These are phyloP conservation scores for Myotis findleyi DNA, from an alignment of 2,797 vertebrate genomes.

Conservation along the genomic window DNA sequence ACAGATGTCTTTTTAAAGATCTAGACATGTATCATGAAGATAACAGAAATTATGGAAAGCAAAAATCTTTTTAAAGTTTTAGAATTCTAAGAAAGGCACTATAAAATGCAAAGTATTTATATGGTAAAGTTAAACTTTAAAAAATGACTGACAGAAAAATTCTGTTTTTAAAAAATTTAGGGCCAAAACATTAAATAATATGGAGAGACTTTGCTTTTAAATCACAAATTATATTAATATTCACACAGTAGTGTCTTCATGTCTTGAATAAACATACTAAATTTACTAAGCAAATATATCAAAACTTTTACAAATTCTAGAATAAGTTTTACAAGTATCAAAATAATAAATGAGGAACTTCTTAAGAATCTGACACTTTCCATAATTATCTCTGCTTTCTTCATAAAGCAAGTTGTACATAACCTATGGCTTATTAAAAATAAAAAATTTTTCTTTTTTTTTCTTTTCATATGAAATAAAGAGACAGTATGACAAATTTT, in stretches of 20 bases:
- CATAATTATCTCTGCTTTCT: slow-evolving; percentile 65
- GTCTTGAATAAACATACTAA: slow-evolving; percentile 35
- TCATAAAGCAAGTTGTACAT: slow-evolving; percentile 57
- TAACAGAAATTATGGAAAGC: slow-evolving; percentile 56
- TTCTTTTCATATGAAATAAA: slow-evolving; percentile 59
- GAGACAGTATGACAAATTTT: background rate
- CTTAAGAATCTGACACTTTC: background rate
- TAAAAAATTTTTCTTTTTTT: slow-evolving; percentile 37
- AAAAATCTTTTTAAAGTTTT: slow-evolving; percentile 60
- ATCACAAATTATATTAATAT: slow-evolving; percentile 55
- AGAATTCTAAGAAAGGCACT: slow-evolving; percentile 62
- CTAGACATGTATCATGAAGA: slow-evolving; percentile 2
- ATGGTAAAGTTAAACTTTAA: slow-evolving; percentile 48
- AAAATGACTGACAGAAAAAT: slow-evolving; percentile 28
- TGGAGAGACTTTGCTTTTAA: slow-evolving; percentile 7
- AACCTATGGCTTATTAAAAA: slow-evolving; percentile 69
- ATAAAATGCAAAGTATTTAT: slow-evolving; percentile 54
- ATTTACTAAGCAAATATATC: slow-evolving; percentile 16
- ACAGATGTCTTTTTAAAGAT: slow-evolving; percentile 39
- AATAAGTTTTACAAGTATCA: slow-evolving; percentile 37
- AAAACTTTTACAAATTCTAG: slow-evolving; percentile 59
- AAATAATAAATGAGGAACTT: slow-evolving; percentile 56
- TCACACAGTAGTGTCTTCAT: slow-evolving; percentile 50
- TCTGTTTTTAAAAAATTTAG: background rate
- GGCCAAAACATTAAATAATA: slow-evolving; percentile 25